phyloP scores from a whole-genome alignment of 2,888 invertebrate species.

The Busseola fusca region DNA sequence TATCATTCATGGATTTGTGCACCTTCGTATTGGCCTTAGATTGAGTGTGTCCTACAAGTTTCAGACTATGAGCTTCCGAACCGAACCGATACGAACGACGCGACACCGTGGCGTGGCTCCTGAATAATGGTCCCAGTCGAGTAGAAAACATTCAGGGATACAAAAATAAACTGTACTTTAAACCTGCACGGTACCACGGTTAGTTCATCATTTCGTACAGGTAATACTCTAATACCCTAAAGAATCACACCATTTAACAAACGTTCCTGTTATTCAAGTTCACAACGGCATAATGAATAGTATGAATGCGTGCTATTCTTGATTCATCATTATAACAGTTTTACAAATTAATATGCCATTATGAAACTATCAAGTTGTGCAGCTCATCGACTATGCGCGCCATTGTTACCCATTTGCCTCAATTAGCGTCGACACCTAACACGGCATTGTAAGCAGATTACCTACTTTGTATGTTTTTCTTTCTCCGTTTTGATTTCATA shows the following conservation, averaged over 20 bases:
- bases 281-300: background rate
- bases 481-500: conserved; percentile 15
- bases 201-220: background rate
- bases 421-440: conserved; percentile 54
- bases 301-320: background rate
- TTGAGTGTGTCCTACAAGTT: conserved; percentile 12
- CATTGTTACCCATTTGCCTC: conserved; percentile 53
- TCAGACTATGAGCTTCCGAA: background rate
- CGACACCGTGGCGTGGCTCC: conserved; percentile 15
- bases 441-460: conserved; percentile 53
- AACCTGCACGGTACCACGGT: background rate
- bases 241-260: background rate
- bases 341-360: conserved; percentile 20
- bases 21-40: background rate
- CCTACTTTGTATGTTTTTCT: conserved; percentile 25
- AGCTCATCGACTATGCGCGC: conserved; percentile 36
- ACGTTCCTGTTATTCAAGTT: background rate
- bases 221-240: background rate
- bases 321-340: conserved; percentile 8
- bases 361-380: conserved; percentile 27
- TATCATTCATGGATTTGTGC: conserved; percentile 5
- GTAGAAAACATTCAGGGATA: background rate
- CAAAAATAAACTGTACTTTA: background rate
- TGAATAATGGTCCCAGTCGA: conserved; percentile 18
- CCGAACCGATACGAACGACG: background rate